These are phyloP conservation scores for Gephyroberyx darwinii DNA, from an alignment of 2,797 vertebrate genomes.

Conservation along the genomic window DNA sequence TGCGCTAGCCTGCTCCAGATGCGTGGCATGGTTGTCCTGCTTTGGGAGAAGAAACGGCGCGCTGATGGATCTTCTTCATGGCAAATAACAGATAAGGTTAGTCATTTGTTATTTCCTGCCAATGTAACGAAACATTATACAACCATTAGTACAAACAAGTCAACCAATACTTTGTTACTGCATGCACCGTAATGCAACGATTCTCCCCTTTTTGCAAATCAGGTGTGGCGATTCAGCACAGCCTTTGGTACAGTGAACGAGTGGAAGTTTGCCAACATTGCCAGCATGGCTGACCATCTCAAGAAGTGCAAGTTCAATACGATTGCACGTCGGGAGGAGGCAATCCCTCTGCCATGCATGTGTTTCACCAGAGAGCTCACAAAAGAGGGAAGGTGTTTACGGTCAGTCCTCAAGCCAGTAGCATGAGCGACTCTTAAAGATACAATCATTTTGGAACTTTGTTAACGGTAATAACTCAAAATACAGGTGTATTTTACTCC, in stretches of 20 bases:
- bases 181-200: rapidly evolving
- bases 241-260: slow-evolving; percentile 96
- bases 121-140: background rate
- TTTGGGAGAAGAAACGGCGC: slow-evolving; percentile 92
- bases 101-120: slow-evolving; percentile 2
- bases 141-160: too few relatives aligned
- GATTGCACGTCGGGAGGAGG: slow-evolving; percentile 90
- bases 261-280: slow-evolving; percentile 98
- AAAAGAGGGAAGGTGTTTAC: slow-evolving; percentile 93
- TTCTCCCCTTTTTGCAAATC: slow-evolving; percentile 1
- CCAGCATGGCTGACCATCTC: slow-evolving; percentile 99
- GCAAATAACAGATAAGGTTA: slow-evolving; percentile 97
- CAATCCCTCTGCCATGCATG: slow-evolving; percentile 96
- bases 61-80: slow-evolving; percentile 89
- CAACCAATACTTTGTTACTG: background rate
- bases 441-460: slow-evolving; percentile 22
- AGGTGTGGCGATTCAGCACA: slow-evolving; percentile 99
- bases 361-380: slow-evolving; percentile 98
- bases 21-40: slow-evolving; percentile 96
- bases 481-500: slow-evolving; percentile 26
- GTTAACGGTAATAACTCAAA: slow-evolving; percentile 46
- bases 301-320: slow-evolving; percentile 96
- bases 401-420: slow-evolving; percentile 96
- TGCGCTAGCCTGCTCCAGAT: slow-evolving; percentile 95
- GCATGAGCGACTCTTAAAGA: slow-evolving; percentile 78